These are phyloP conservation scores for Cyprinella venusta DNA, from an alignment of 2,797 vertebrate species.

Conservation along the genomic window DNA sequence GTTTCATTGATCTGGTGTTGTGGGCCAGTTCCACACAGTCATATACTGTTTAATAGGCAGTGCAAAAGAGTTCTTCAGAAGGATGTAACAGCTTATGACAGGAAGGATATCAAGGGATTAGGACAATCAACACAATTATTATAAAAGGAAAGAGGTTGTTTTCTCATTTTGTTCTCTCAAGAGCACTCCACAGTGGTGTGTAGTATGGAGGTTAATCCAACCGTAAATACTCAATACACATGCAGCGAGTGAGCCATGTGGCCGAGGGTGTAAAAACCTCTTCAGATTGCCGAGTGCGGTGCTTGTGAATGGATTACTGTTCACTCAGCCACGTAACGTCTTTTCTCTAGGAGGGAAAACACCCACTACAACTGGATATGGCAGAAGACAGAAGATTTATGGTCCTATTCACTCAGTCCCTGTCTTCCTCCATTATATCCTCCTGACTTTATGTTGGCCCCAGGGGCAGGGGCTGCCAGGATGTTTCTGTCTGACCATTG, in stretches of 20 bases:
- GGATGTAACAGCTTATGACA: constrained; percentile 1
- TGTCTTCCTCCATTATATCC: constrained; percentile 44
- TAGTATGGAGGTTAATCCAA: constrained; percentile 59
- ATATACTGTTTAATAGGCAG: neutral
- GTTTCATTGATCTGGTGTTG: neutral
- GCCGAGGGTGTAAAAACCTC: constrained; percentile 54
- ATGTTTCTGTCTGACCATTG: constrained; percentile 54
- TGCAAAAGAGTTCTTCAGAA: constrained; percentile 21
- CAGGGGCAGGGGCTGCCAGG: constrained; percentile 52
- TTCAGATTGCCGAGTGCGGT: constrained; percentile 54
- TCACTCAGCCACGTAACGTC: constrained; percentile 62
- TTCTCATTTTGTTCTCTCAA: constrained; percentile 13
- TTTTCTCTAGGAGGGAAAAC: constrained; percentile 60
- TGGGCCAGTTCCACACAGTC: neutral
- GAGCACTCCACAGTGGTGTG: constrained; percentile 41
- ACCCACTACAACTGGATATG: constrained; percentile 45
- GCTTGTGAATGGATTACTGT: constrained; percentile 63
- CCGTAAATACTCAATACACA: constrained; percentile 52
- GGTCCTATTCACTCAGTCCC: constrained; percentile 36
- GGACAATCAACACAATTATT: constrained; percentile 5
- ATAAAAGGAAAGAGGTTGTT: neutral
- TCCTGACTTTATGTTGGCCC: constrained; percentile 45
- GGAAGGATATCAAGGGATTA: constrained; percentile 1
- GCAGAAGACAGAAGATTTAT: constrained; percentile 41
- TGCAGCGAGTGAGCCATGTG: constrained; percentile 43